Conservation (phyloP, 2,888 invertebrate genomes). For the Idaea aversata region DNA sequence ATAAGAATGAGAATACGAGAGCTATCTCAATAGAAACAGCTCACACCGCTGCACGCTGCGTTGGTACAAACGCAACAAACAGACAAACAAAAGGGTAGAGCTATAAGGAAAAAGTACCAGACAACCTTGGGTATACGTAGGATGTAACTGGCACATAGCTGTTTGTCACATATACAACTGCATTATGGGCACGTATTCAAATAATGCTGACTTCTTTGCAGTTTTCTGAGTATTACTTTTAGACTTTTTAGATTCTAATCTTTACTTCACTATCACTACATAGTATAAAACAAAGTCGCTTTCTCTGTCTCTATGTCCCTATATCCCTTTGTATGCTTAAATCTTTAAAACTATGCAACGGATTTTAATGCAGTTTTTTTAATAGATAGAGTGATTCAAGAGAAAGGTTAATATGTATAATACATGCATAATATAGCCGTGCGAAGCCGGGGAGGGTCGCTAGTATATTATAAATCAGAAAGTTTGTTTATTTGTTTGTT, state of each 20-base stretch:
- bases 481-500: too few relatives aligned
- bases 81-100: constrained; percentile 1
- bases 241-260: neutral
- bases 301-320: too few relatives aligned
- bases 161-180: neutral
- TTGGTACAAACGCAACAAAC: neutral
- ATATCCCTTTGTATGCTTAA: too few relatives aligned
- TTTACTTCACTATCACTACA: too few relatives aligned
- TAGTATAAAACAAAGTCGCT: too few relatives aligned
- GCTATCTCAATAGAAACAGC: neutral
- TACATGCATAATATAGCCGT: too few relatives aligned
- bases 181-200: neutral
- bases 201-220: neutral
- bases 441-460: too few relatives aligned
- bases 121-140: neutral
- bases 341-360: too few relatives aligned
- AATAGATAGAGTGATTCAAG: too few relatives aligned
- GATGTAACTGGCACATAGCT: neutral
- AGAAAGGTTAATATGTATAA: too few relatives aligned
- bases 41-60: neutral
- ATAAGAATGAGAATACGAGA: neutral
- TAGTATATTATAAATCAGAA: too few relatives aligned
- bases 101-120: constrained; percentile 5
- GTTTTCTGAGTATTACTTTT: neutral
- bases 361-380: too few relatives aligned